Evolutionary conservation across 64 coral and sea anemone genomes (phyloP).

Genomic region (Montipora efflorescens): DNA sequence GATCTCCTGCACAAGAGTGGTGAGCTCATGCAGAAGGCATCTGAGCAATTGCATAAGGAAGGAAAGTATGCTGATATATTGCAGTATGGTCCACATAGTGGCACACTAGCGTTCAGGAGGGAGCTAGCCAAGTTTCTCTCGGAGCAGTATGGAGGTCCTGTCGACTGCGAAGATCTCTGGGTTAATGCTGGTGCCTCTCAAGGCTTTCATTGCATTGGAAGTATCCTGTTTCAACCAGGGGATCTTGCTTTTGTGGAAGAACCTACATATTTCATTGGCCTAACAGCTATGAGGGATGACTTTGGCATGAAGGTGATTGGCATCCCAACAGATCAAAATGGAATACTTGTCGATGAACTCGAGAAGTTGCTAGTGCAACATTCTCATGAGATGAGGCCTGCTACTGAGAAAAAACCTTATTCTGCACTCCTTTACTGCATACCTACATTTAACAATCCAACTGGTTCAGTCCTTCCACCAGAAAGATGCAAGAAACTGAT

Average conservation of each 20-base stretch:
- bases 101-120: slow-evolving; percentile 49
- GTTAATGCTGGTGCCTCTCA: slow-evolving; percentile 85
- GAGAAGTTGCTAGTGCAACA: slow-evolving; percentile 74
- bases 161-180: slow-evolving; percentile 68
- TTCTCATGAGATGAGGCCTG: not conserved
- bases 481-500: slow-evolving; percentile 76
- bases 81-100: slow-evolving; percentile 86
- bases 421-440: slow-evolving; percentile 75
- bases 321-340: slow-evolving; percentile 75
- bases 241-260: slow-evolving; percentile 92
- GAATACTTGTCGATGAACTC: slow-evolving; percentile 81
- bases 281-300: slow-evolving; percentile 64
- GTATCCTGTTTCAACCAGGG: slow-evolving; percentile 63
- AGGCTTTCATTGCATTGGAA: slow-evolving; percentile 60
- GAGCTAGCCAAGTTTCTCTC: slow-evolving; percentile 87
- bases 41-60: not conserved
- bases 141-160: slow-evolving; percentile 59
- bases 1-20: slow-evolving; percentile 3
- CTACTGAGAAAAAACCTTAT: slow-evolving; percentile 71
- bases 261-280: slow-evolving; percentile 83
- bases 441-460: slow-evolving; percentile 94
- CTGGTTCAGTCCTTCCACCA: slow-evolving; percentile 58
- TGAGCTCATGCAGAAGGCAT: slow-evolving; percentile 34
- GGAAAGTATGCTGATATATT: slow-evolving; percentile 46
- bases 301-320: slow-evolving; percentile 73